Evolutionary conservation across 1,140 invertebrate genomes (phyloP).

Genomic region (Triops longicaudatus): DNA sequence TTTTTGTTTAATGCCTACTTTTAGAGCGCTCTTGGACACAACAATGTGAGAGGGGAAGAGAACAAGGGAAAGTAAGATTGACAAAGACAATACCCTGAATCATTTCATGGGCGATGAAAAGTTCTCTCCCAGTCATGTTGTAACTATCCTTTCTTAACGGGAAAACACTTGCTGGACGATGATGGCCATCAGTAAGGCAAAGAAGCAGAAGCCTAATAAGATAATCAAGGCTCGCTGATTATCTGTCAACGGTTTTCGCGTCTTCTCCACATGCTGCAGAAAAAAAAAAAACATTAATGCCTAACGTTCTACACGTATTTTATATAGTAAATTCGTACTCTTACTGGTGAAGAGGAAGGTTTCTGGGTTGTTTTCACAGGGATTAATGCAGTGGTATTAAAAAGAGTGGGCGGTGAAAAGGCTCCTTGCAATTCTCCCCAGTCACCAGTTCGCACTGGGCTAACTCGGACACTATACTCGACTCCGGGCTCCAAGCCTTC

Average conservation of each 20-base stretch:
- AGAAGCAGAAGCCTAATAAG: constrained; percentile 49
- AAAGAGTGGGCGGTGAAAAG: constrained; percentile 51
- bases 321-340: background rate
- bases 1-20: background rate
- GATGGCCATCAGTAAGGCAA: constrained; percentile 54
- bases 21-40: background rate
- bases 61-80: too few relatives aligned
- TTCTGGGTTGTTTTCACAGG: constrained; percentile 24
- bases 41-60: background rate
- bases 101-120: background rate
- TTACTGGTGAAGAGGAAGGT: background rate
- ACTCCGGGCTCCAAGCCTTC: constrained; percentile 56
- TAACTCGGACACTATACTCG: constrained; percentile 63
- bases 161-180: constrained; percentile 45
- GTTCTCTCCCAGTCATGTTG: background rate
- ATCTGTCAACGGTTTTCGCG: constrained; percentile 49
- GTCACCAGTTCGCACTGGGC: constrained; percentile 52
- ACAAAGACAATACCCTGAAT: too few relatives aligned
- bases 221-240: constrained; percentile 56
- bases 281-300: constrained; percentile 24
- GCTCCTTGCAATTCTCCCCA: constrained; percentile 51
- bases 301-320: background rate
- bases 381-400: constrained; percentile 42
- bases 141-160: constrained; percentile 25
- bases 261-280: constrained; percentile 32